Base-by-base conservation (phyloP, 2,113 vertebrate species). In the Pachypanchax playfairii region DNA sequence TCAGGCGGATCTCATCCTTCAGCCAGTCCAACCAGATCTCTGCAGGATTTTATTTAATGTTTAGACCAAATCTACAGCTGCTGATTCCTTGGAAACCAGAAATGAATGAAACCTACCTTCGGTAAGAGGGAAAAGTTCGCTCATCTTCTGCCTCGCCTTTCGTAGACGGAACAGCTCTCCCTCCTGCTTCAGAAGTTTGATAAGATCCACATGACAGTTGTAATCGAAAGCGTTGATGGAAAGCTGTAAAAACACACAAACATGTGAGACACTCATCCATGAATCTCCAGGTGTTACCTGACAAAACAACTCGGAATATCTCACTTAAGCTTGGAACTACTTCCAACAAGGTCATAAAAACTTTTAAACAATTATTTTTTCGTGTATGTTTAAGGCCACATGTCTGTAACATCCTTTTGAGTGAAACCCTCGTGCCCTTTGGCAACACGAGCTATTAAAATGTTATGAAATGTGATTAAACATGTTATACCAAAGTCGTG, bases 11-110 rank as follows among this genome's bases (percentile, higher is more conserved):
- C 83, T 98, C 97, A 70, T 99, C 98, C 13, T 95, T 97, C 53
- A 99, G 82, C 97, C 98, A 99, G 70, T 97, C 96, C 64, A 99
- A 78, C 98, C 98, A 99, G 42, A 99, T 95, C 75, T 97, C 97
- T 99, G 84, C 26, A 62, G 20, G 33, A 41, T 43, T 63, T 22
- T 6, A 14, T 59, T 42, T 74, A 13, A 74, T 33, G 5, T 36
- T 21, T 9, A 72, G 49, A 64, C n/a, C n/a, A n/a, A 29, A 41
- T 2, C 3, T 17, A 48, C 8, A 49, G 26, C 24, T 52, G 24
- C 22, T 28, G 22, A 33, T 51, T 28, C 13, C 9, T 52, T 17
- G n/a, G 26, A 26, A 22, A 6, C 6, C 2, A 25, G 22, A 28
- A 57, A 6, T 2, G 1, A 15, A 12, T 39, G 0, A 51, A 41